These are phyloP conservation scores for Chloebia gouldiae DNA, from an alignment of 2,113 vertebrate genomes.

Conservation along the genomic window DNA sequence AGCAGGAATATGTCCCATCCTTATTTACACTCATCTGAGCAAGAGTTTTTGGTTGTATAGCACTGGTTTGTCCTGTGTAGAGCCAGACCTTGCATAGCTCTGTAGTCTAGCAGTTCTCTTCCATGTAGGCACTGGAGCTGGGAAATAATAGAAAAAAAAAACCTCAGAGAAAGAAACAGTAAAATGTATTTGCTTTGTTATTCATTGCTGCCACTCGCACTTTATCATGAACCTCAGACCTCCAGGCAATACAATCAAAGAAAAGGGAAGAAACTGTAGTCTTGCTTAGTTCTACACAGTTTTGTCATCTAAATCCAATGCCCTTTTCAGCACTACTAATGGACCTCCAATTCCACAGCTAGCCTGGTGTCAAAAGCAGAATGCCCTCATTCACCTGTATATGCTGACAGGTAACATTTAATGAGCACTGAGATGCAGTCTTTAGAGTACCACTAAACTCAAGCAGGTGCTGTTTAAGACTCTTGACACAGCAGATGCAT, in stretches of 20 bases:
- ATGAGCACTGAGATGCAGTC: neutral
- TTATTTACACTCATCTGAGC: neutral
- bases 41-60: neutral
- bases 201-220: neutral
- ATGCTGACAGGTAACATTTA: neutral
- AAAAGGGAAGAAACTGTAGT: neutral
- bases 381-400: neutral
- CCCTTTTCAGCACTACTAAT: neutral
- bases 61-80: neutral
- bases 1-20: neutral
- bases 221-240: neutral
- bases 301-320: neutral
- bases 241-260: neutral
- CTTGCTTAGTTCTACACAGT: neutral
- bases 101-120: neutral
- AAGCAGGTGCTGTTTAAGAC: neutral
- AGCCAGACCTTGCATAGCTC: neutral
- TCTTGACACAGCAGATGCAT: neutral
- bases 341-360: neutral
- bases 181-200: neutral
- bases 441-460: neutral
- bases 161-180: neutral
- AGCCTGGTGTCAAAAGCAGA: neutral
- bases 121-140: neutral
- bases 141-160: neutral